A percentile compares a stretch with the other conserved stretches of the same genome.
These are phyloP conservation scores for Neofelis nebulosa DNA, from an alignment of 2,113 vertebrate species.

Conservation along the genomic window DNA sequence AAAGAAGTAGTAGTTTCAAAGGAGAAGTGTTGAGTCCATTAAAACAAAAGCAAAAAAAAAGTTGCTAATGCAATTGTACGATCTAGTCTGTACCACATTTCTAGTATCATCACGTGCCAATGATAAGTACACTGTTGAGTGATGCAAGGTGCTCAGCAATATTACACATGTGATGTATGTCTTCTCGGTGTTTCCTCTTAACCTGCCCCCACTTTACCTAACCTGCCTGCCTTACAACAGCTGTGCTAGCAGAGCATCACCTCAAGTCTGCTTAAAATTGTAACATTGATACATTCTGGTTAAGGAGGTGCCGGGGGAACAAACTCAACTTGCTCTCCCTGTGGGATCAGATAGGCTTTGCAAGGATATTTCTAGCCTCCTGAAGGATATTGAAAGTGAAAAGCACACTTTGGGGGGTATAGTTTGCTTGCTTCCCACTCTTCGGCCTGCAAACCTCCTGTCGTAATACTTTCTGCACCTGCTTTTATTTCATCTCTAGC, in stretches of 20 bases:
- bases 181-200: not conserved
- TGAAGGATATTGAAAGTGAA: slow-evolving; percentile 18
- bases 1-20: not conserved
- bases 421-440: not conserved
- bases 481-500: slow-evolving; percentile 3
- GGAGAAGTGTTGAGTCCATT: not conserved
- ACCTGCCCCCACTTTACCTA: not conserved
- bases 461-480: not conserved
- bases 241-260: not conserved
- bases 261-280: not conserved
- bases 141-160: not conserved
- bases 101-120: not conserved
- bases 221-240: not conserved
- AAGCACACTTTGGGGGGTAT: not conserved
- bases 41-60: not conserved
- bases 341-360: not conserved
- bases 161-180: accelerated
- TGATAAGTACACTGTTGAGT: not conserved
- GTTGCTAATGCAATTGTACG: not conserved
- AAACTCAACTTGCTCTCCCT: not conserved
- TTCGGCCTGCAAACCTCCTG: not conserved
- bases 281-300: not conserved
- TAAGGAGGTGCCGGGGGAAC: not conserved
- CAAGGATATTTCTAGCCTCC: slow-evolving; percentile 29
- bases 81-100: not conserved